Percentiles rank a stretch among this genome's conserved stretches.
Conservation (phyloP, 2,113 vertebrate species). For the Brienomyrus longianalis region DNA sequence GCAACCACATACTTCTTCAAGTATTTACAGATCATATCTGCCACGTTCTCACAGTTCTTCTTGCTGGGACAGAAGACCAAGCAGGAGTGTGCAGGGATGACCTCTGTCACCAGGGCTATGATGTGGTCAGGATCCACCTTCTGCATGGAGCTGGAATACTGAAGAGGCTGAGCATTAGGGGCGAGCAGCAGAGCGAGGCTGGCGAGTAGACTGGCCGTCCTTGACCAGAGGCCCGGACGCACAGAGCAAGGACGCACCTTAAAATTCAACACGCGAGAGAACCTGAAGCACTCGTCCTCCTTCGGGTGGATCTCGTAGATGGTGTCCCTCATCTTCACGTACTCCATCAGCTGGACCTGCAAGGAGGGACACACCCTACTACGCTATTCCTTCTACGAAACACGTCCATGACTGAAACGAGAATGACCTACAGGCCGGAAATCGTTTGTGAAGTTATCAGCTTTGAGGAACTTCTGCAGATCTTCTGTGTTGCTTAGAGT, state of each 20-base stretch:
- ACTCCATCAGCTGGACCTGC: slow-evolving; percentile 88
- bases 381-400: not conserved
- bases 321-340: slow-evolving; percentile 73
- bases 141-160: slow-evolving; percentile 78
- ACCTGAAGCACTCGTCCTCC: slow-evolving; percentile 68
- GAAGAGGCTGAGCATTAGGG: not conserved
- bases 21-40: slow-evolving; percentile 87
- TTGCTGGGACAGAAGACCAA: slow-evolving; percentile 93
- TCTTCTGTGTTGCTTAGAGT: slow-evolving; percentile 84
- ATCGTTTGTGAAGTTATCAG: slow-evolving; percentile 77
- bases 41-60: slow-evolving; percentile 96
- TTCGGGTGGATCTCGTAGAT: slow-evolving; percentile 77
- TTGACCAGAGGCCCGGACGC: not conserved
- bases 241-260: slow-evolving; percentile 63
- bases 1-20: slow-evolving; percentile 71
- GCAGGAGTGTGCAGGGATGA: slow-evolving; percentile 86
- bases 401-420: not conserved
- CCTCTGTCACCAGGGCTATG: slow-evolving; percentile 85
- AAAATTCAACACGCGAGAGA: slow-evolving; percentile 72
- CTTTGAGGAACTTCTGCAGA: slow-evolving; percentile 80
- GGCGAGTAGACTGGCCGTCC: not conserved
- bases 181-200: not conserved
- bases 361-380: not conserved
- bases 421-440: slow-evolving; percentile 80
- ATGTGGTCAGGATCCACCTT: slow-evolving; percentile 88